phyloP scores from a whole-genome alignment of 2,888 invertebrate species.

The Cantharis rustica region DNA sequence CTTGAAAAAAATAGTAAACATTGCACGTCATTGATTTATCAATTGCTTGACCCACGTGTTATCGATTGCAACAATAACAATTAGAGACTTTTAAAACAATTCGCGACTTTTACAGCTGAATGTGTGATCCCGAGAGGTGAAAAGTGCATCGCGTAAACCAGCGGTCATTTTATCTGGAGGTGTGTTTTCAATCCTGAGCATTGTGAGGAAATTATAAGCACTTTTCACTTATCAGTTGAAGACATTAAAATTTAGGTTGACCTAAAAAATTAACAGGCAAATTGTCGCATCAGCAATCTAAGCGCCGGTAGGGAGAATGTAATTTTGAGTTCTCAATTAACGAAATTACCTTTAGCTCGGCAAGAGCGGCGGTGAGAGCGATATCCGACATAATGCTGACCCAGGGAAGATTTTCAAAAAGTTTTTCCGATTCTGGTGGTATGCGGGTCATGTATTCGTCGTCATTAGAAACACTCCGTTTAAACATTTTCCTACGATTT shows the following conservation, averaged over 20 bases:
- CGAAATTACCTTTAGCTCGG: conserved; percentile 53
- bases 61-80: neutral
- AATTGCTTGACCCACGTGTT: neutral
- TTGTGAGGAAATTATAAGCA: too few relatives aligned
- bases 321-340: neutral
- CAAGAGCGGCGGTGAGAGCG: conserved; percentile 52
- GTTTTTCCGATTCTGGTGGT: conserved; percentile 51
- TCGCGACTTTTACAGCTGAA: neutral
- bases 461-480: conserved; percentile 43
- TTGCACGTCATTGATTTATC: neutral
- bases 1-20: neutral
- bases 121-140: too few relatives aligned
- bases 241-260: neutral
- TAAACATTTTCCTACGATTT: conserved; percentile 44
- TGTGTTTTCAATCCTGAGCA: neutral
- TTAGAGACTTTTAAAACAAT: neutral
- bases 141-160: neutral
- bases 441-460: conserved; percentile 46
- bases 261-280: neutral
- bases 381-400: conserved; percentile 54
- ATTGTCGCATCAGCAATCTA: neutral
- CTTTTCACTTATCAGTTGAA: too few relatives aligned
- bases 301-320: neutral
- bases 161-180: neutral
- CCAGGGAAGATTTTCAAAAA: conserved; percentile 53